Conservation (phyloP, 2,888 invertebrate genomes). For the Eupithecia vulgata region DNA sequence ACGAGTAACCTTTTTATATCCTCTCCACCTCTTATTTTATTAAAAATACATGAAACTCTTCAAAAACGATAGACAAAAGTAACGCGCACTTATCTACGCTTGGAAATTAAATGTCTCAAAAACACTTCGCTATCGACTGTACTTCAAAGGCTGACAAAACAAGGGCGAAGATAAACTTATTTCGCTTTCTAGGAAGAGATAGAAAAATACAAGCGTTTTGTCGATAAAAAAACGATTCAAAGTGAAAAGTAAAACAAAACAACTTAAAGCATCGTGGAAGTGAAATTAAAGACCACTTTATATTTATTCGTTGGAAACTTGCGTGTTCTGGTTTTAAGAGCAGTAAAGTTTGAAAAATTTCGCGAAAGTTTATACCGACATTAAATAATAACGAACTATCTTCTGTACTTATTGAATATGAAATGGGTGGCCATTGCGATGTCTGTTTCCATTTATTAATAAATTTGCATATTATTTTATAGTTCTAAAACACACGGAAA, state of each 20-base stretch:
- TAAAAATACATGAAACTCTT: background rate
- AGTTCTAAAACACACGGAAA: too few species aligned
- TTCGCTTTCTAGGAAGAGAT: background rate
- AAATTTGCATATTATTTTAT: background rate
- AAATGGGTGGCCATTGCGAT: background rate
- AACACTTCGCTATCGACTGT: background rate
- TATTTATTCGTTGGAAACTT: conserved; percentile 24
- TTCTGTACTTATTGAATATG: background rate
- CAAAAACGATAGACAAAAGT: background rate
- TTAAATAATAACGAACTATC: background rate
- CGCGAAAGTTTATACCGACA: background rate
- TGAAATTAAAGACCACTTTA: background rate
- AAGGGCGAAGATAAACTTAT: conserved; percentile 3
- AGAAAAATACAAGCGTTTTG: background rate
- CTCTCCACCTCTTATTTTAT: background rate
- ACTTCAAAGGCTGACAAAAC: background rate
- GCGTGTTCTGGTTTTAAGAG: conserved; percentile 21
- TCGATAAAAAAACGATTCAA: background rate
- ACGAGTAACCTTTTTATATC: background rate
- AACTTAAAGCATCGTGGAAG: conserved; percentile 2
- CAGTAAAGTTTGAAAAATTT: conserved; percentile 27
- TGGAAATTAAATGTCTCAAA: background rate
- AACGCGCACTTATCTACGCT: background rate
- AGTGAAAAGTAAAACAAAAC: conserved; percentile 1
- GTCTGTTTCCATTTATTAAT: background rate